A percentile compares a stretch with the other conserved stretches of the same genome.
These are phyloP conservation scores for Actinemys pallida DNA, from an alignment of 2,113 vertebrate genomes.

Conservation along the genomic window DNA sequence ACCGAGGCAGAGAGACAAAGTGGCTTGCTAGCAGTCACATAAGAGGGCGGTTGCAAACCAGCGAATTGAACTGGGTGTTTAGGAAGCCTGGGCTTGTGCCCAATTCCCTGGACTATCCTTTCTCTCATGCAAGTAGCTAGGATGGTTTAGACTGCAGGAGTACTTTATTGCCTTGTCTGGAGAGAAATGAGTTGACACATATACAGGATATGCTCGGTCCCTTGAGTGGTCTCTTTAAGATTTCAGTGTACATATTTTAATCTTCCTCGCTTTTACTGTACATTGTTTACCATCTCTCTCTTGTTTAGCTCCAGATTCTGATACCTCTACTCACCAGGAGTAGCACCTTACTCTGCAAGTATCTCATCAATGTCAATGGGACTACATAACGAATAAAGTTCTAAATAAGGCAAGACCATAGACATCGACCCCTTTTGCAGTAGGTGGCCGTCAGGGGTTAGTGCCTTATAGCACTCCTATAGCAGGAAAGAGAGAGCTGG, in stretches of 20 bases:
- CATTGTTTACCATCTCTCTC: neutral
- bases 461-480: neutral
- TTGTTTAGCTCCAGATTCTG: neutral
- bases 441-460: neutral
- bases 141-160: neutral
- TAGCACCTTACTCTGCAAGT: neutral
- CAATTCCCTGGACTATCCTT: neutral
- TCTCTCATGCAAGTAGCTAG: neutral
- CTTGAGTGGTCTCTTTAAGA: neutral
- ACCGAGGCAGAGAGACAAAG: neutral
- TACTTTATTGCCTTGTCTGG: neutral
- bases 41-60: neutral
- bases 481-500: neutral
- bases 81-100: neutral
- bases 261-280: neutral
- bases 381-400: neutral
- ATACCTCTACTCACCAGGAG: neutral
- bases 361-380: neutral
- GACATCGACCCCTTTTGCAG: neutral
- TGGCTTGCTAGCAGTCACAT: neutral
- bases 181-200: neutral
- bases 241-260: neutral
- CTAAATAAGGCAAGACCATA: neutral
- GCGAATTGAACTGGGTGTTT: neutral
- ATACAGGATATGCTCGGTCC: neutral